These are phyloP conservation scores for Cancer borealis DNA, from an alignment of 2,888 invertebrate species.

Conservation along the genomic window DNA sequence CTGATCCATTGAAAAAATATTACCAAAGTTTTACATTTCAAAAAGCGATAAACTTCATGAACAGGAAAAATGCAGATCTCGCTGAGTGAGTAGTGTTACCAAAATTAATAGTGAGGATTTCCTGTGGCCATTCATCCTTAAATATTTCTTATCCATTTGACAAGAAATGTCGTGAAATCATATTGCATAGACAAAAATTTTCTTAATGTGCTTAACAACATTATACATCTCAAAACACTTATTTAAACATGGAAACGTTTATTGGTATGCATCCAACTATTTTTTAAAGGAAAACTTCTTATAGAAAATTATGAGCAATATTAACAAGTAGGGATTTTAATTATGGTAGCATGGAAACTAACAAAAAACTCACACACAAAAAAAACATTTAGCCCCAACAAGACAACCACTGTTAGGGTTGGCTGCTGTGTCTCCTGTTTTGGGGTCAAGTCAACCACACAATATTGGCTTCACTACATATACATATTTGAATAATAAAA, in stretches of 20 bases:
- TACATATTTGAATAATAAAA: not conserved
- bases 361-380: not conserved
- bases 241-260: not conserved
- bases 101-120: conserved; percentile 11
- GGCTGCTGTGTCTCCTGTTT: not conserved
- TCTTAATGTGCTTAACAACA: not conserved
- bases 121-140: not conserved
- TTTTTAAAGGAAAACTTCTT: not conserved
- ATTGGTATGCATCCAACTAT: conserved; percentile 15
- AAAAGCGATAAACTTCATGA: not conserved
- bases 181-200: not conserved
- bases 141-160: not conserved
- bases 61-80: not conserved
- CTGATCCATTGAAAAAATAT: not conserved
- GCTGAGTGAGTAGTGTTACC: not conserved
- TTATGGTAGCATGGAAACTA: not conserved
- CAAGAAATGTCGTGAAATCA: not conserved
- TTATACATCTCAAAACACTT: not conserved
- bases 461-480: conserved; percentile 2
- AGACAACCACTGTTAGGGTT: not conserved
- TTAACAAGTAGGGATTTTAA: not conserved
- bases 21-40: not conserved
- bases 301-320: not conserved
- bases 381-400: not conserved
- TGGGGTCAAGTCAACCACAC: not conserved